These are phyloP conservation scores for Xiphophorus hellerii DNA, from an alignment of 2,113 vertebrate genomes.

Conservation along the genomic window DNA sequence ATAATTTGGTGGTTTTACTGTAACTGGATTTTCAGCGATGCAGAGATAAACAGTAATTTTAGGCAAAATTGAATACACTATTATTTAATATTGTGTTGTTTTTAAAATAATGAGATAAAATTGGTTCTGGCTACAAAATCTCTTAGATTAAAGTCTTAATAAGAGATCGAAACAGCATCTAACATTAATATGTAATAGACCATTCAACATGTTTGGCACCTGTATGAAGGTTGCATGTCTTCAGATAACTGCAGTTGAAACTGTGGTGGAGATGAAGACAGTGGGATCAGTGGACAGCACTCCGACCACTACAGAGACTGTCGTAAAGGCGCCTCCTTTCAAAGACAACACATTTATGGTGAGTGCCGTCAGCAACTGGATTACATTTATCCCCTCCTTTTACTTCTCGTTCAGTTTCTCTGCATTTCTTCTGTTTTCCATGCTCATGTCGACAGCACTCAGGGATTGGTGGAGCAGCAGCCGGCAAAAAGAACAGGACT, in stretches of 20 bases:
- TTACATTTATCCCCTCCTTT: neutral
- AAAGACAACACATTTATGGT: constrained; percentile 92
- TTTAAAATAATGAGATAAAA: too few relatives aligned
- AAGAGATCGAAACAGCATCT: too few relatives aligned
- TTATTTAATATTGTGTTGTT: too few relatives aligned
- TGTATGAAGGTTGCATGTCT: constrained; percentile 18
- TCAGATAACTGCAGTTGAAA: constrained; percentile 74
- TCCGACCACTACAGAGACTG: constrained; percentile 77
- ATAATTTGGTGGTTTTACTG: too few relatives aligned
- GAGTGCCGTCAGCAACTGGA: constrained; percentile 39
- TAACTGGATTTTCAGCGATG: too few relatives aligned
- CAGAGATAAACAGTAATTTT: too few relatives aligned
- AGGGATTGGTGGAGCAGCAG: constrained; percentile 93
- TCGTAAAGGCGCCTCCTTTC: constrained; percentile 86
- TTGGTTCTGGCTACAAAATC: too few relatives aligned
- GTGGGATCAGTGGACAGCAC: constrained; percentile 74
- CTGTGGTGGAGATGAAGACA: constrained; percentile 82
- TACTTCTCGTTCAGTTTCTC: neutral
- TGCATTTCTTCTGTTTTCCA: neutral
- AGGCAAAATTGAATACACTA: too few relatives aligned
- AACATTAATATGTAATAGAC: neutral
- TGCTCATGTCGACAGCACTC: constrained; percentile 84
- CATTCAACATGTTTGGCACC: neutral
- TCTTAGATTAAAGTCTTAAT: too few relatives aligned
- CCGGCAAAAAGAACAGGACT: constrained; percentile 97